These are phyloP conservation scores for Coremacera marginata DNA, from an alignment of 2,888 invertebrate genomes.

Conservation along the genomic window DNA sequence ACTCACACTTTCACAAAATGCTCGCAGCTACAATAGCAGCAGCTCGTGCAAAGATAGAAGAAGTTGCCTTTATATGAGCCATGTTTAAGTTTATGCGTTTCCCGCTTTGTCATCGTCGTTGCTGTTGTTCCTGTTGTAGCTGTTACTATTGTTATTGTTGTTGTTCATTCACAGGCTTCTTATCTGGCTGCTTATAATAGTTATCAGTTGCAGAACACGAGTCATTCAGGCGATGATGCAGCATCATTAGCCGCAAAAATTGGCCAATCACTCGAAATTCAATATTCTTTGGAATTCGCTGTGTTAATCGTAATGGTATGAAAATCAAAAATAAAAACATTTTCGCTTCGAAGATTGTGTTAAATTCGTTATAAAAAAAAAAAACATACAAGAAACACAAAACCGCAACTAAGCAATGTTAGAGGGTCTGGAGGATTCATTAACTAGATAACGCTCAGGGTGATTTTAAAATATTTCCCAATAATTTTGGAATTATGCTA, in stretches of 20 bases:
- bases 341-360: too few species aligned
- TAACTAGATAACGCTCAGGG: too few species aligned
- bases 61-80: background rate
- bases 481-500: too few species aligned
- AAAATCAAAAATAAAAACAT: too few species aligned
- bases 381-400: too few species aligned
- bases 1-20: background rate
- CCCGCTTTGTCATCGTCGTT: background rate
- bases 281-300: constrained; percentile 6
- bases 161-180: background rate
- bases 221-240: constrained; percentile 13
- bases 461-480: too few species aligned
- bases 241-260: constrained; percentile 2
- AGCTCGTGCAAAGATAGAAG: background rate
- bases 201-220: constrained; percentile 1
- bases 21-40: background rate
- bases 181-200: background rate
- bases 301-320: too few species aligned
- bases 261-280: constrained; percentile 20
- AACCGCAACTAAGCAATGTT: too few species aligned
- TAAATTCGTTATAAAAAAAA: too few species aligned
- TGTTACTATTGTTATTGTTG: background rate
- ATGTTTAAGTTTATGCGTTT: background rate
- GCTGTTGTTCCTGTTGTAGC: background rate
- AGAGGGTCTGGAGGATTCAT: too few species aligned